A percentile compares a stretch with the other conserved stretches of the same genome.
These are phyloP conservation scores for Camponotus vicinus DNA, from an alignment of 1,140 invertebrate genomes.

Conservation along the genomic window DNA sequence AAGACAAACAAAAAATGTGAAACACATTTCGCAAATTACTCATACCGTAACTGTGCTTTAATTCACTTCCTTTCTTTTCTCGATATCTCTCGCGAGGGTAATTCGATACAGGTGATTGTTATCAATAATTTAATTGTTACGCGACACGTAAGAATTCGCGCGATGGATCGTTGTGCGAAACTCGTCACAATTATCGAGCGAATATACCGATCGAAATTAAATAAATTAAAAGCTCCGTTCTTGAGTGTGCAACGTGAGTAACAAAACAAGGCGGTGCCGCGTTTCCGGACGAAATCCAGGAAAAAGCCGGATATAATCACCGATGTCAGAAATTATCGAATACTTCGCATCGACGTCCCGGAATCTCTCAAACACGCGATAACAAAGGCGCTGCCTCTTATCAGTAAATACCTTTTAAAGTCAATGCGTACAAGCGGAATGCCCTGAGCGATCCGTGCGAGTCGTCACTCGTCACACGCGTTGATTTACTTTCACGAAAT, in stretches of 20 bases:
- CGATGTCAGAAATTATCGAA: not conserved
- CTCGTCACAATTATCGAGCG: not conserved
- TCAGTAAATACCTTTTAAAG: slow-evolving; percentile 59
- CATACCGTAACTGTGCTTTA: not conserved
- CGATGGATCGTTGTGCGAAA: not conserved
- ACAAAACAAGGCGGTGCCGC: slow-evolving; percentile 78
- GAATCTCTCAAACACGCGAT: not conserved
- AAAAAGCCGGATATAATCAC: not conserved
- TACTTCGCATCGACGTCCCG: not conserved
- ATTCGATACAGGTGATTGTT: not conserved
- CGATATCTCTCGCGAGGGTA: not conserved
- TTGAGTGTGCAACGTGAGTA: slow-evolving; percentile 57
- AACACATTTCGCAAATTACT: not conserved
- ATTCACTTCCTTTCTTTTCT: not conserved
- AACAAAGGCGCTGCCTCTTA: not conserved
- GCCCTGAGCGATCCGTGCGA: slow-evolving; percentile 10
- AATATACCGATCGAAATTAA: not conserved
- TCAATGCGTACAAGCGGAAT: not conserved
- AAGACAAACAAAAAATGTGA: not conserved
- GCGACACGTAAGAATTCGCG: not conserved
- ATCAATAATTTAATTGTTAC: not conserved
- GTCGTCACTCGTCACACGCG: slow-evolving; percentile 46
- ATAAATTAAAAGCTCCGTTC: not conserved
- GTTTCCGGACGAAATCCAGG: slow-evolving; percentile 38
- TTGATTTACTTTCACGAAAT: slow-evolving; percentile 60